A percentile compares a stretch with the other conserved stretches of the same genome.
Evolutionary conservation across 2,797 vertebrate genomes (phyloP).

Genomic region (Neosilurus mollespiculum): DNA sequence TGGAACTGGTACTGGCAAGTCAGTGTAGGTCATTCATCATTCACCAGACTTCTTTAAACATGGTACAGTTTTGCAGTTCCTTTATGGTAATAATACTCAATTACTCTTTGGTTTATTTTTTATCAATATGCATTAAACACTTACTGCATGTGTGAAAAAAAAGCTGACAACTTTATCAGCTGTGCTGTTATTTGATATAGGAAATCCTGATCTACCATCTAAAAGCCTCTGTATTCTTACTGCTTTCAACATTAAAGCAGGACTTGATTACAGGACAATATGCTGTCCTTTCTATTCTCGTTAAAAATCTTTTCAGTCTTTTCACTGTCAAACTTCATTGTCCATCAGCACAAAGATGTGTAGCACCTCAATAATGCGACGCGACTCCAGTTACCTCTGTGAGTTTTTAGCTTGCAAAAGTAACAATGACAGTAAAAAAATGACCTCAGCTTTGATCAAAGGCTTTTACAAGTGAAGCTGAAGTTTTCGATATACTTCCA

Average conservation of each 20-base stretch:
- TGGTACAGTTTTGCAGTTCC: background rate
- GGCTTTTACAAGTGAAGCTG: conserved; percentile 16
- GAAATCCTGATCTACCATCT: conserved; percentile 5
- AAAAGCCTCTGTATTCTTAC: conserved; percentile 5
- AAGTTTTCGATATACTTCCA: conserved; percentile 14
- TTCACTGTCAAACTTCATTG: conserved; percentile 22
- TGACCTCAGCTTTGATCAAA: conserved; percentile 25
- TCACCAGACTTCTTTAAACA: background rate
- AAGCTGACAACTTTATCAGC: conserved; percentile 17
- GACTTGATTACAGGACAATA: conserved; percentile 20
- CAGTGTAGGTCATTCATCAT: background rate
- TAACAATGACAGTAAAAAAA: conserved; percentile 22
- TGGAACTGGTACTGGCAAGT: no score
- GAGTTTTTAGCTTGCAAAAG: conserved; percentile 13
- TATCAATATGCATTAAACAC: background rate
- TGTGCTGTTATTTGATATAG: conserved; percentile 17
- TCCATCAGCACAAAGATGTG: conserved; percentile 29
- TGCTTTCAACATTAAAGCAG: conserved; percentile 16
- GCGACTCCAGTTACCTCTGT: conserved; percentile 28
- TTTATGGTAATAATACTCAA: background rate
- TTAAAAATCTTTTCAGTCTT: conserved; percentile 5
- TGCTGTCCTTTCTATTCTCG: background rate
- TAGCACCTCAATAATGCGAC: conserved; percentile 17
- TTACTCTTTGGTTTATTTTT: background rate
- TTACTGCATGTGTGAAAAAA: background rate